Base-by-base conservation (phyloP, 2,888 invertebrate genomes). In the Exocentrus adspersus region DNA sequence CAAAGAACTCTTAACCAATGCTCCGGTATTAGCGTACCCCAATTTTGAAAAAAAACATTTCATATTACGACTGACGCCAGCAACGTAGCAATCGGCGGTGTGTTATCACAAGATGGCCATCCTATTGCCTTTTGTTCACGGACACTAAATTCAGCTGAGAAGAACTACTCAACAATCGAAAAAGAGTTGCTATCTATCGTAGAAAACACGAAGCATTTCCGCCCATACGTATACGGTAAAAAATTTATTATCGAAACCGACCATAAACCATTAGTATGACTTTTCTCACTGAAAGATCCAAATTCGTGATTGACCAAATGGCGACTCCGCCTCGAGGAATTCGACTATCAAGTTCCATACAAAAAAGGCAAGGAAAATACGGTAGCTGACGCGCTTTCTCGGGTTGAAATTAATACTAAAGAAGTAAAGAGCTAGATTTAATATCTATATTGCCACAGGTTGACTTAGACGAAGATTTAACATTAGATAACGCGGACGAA, bases 111-210 rank as follows among this genome's bases (percentile, higher is more conserved):
- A 66, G 62, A 65, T 16, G 58, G 65, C 45, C 48, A 62, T 30
- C 69, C 68, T 5, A 72, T 73, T 16, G 65, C 66, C 1, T 73
- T 45, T 43, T 68, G 59, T 24, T 68, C 68, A 2, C 16, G 72
- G 56, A 71, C 68, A 2, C 45, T 72, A 28, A 74, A 74, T 56
- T 58, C 67, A 10, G 67, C 71, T 2, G 69, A 72, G 54, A 61
- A 32, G 41, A 71, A 74, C 41, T 72, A 74, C 41, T 68, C 60
- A 2, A 74, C 72, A 10, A 72, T 71, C 6, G 72, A 73, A 51
- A 42, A 53, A 41, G 69, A 73, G 60, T 53, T 70, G 2, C 45
- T 73, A 20, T 42, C 68, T 1, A 72, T 73, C 3, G 62, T 70
- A 43, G 64, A 69, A 50, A 58, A 67, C 4, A 65, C 65, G 10